These are phyloP conservation scores for Ceratitis capitata DNA, from an alignment of 1,140 invertebrate genomes.

Conservation along the genomic window DNA sequence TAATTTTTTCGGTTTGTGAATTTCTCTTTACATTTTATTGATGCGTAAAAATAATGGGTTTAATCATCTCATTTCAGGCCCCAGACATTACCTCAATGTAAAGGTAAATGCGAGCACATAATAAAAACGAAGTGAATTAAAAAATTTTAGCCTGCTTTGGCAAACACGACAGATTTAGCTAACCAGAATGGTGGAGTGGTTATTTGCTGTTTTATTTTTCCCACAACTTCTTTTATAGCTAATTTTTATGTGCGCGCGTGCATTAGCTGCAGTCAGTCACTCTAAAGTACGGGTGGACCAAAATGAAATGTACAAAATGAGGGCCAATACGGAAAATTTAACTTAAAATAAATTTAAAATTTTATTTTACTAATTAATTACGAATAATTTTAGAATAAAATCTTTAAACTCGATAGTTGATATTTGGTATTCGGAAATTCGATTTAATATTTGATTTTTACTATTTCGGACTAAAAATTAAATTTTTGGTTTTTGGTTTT, in stretches of 20 bases:
- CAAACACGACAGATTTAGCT: neutral
- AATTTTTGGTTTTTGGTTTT: no score
- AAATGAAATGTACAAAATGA: neutral
- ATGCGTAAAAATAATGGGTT: constrained; percentile 30
- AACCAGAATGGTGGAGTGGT: neutral
- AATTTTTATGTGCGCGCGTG: neutral
- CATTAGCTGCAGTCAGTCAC: neutral
- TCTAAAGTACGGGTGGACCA: neutral
- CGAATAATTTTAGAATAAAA: no score
- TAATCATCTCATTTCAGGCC: neutral
- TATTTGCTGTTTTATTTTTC: neutral
- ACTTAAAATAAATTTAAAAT: no score
- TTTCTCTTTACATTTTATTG: constrained; percentile 20
- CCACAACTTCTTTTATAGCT: neutral
- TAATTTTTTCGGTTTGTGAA: neutral
- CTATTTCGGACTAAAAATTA: no score
- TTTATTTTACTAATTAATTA: no score
- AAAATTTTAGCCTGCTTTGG: neutral
- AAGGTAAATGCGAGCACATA: constrained; percentile 11
- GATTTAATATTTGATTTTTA: no score
- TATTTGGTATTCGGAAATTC: no score
- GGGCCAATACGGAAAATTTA: neutral
- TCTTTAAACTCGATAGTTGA: no score
- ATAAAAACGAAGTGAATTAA: neutral
- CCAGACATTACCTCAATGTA: constrained; percentile 5